Evolutionary conservation across 2,888 invertebrate species (phyloP).

Genomic region (Acanthococcus lagerstroemiae): DNA sequence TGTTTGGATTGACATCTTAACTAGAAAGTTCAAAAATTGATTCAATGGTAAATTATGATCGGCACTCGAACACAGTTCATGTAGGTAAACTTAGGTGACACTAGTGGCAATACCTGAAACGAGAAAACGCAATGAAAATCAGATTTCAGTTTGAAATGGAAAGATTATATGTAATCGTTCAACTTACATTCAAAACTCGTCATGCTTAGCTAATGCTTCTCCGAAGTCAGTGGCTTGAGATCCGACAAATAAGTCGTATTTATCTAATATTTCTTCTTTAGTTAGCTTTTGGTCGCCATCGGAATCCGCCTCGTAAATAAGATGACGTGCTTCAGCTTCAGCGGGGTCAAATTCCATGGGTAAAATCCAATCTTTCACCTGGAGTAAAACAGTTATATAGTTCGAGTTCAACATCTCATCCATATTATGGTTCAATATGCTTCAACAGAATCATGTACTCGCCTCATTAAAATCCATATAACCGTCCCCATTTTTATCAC

Average conservation of each 20-base stretch:
- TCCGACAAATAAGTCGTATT: slow-evolving; percentile 95
- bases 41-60: too few species aligned
- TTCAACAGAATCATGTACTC: too few species aligned
- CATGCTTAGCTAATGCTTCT: slow-evolving; percentile 86
- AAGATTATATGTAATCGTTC: too few species aligned
- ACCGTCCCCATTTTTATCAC: slow-evolving; percentile 80
- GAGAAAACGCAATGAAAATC: too few species aligned
- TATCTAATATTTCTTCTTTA: slow-evolving; percentile 79
- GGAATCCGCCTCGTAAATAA: slow-evolving; percentile 86
- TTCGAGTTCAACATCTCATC: not conserved
- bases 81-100: too few species aligned
- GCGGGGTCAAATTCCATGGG: slow-evolving; percentile 96
- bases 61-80: too few species aligned
- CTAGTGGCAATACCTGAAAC: too few species aligned
- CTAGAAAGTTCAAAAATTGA: too few species aligned
- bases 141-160: too few species aligned
- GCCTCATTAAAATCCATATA: slow-evolving; percentile 81
- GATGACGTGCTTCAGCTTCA: slow-evolving; percentile 88
- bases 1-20: too few species aligned
- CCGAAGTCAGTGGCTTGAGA: slow-evolving; percentile 99
- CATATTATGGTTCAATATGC: not conserved
- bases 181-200: slow-evolving; percentile 65
- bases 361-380: slow-evolving; percentile 79
- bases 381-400: slow-evolving; percentile 30
- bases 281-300: slow-evolving; percentile 84